Evolutionary conservation across 2,797 vertebrate species (phyloP).

Genomic region (Meda fulgida): DNA sequence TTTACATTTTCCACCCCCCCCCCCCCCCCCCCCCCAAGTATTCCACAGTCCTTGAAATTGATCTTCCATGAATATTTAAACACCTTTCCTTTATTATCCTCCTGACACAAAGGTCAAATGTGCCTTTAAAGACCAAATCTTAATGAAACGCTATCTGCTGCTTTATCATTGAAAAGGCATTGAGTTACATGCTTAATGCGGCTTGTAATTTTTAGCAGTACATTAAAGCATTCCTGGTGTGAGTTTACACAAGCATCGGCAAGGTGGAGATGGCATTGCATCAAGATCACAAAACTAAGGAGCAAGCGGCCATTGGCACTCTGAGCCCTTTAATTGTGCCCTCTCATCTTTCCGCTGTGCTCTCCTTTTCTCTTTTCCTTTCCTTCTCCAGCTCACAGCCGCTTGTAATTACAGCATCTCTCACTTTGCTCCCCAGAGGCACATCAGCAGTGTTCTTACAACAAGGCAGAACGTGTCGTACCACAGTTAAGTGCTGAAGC

Average conservation of each 20-base stretch:
- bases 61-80: conserved; percentile 55
- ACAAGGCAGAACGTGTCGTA: conserved; percentile 22
- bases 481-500: conserved; percentile 38
- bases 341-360: conserved; percentile 56
- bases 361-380: conserved; percentile 20
- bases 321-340: conserved; percentile 57
- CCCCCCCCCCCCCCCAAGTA: neutral
- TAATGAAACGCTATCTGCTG: conserved; percentile 41
- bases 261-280: conserved; percentile 31
- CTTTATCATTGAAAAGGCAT: conserved; percentile 23
- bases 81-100: conserved; percentile 51
- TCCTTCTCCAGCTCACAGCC: conserved; percentile 29
- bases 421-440: conserved; percentile 45
- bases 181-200: conserved; percentile 19
- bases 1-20: neutral
- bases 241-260: conserved; percentile 26
- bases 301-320: conserved; percentile 26
- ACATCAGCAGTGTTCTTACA: conserved; percentile 39
- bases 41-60: conserved; percentile 45
- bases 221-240: conserved; percentile 41
- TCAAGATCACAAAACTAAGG: conserved; percentile 32
- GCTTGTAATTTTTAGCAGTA: conserved; percentile 26
- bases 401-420: conserved; percentile 59
- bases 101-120: conserved; percentile 31
- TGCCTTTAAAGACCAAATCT: conserved; percentile 40